A percentile compares a stretch with the other conserved stretches of the same genome.
Conservation (phyloP, 2,888 invertebrate genomes). For the Mythimna vitellina region DNA sequence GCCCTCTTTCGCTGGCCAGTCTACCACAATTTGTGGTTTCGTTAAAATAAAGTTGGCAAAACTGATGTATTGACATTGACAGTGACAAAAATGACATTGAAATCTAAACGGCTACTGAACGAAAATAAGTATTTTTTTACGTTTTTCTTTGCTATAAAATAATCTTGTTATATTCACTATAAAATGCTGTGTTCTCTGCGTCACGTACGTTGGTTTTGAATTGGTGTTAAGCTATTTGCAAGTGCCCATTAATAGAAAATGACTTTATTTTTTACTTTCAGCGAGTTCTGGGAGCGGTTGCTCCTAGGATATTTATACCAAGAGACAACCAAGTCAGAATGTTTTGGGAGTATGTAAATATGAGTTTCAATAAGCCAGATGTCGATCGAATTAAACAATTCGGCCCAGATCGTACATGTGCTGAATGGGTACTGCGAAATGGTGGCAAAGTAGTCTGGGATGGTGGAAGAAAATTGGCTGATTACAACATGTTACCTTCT, state of each 20-base stretch:
- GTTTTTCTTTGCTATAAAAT: too few relatives aligned
- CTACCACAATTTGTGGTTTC: too few relatives aligned
- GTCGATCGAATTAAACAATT: slow-evolving; percentile 92
- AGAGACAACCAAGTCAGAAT: slow-evolving; percentile 73
- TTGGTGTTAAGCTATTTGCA: not conserved
- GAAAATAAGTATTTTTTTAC: too few relatives aligned
- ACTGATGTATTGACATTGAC: too few relatives aligned
- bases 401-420: slow-evolving; percentile 97
- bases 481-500: slow-evolving; percentile 94
- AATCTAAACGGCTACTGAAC: too few relatives aligned
- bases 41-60: too few relatives aligned
- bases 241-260: not conserved
- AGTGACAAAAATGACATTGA: too few relatives aligned
- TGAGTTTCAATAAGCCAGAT: slow-evolving; percentile 93
- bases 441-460: slow-evolving; percentile 96
- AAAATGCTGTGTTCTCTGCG: slow-evolving; percentile 35
- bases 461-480: slow-evolving; percentile 88
- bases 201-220: slow-evolving; percentile 21
- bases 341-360: slow-evolving; percentile 90
- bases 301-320: slow-evolving; percentile 60
- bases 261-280: slow-evolving; percentile 35
- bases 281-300: slow-evolving; percentile 41
- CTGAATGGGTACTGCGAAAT: slow-evolving; percentile 98
- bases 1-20: too few relatives aligned
- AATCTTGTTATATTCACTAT: not conserved